Evolutionary conservation across 2,797 vertebrate genomes (phyloP), one percentile per base, ranked within the genome.

Genomic region (Semotilus atromaculatus): DNA sequence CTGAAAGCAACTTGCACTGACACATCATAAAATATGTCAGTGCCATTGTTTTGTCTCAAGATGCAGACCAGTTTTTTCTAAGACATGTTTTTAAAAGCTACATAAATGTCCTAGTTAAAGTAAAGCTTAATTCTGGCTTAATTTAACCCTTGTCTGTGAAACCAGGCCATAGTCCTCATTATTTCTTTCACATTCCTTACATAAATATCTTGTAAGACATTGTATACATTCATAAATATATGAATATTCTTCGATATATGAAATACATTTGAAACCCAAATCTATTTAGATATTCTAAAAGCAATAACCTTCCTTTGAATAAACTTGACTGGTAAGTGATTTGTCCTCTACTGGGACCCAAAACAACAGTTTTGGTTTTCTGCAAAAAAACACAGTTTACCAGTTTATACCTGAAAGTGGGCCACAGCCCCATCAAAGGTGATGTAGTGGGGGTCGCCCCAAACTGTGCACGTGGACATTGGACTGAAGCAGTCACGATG

Each of bases 401-500:
- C 14, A 9, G 0, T 80, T 62, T 4, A 48, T 60, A 81, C 88
- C 84, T 89, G 88, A 83, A 93, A 95, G 89, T 95, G 92, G 26
- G 91, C 89, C 51, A 96, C 0, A 0, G 93, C 91, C 6, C 95
- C 81, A 13, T 96, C 72, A 74, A 74, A 74, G 29, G 72, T 74
- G 40, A 79, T 21, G 55, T 45, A 79, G 26, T n/a, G 95, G 6
- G 81, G 81, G 10, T 83, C 81, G 7, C 81, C 81, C 60, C 60
- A 64, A 9, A 79, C 60, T 58, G 73, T 58, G 73, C 51, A 79
- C 0, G 91, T 94, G 78, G 92, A 91, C 89, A 75, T 66, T 62
- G 60, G 6, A 45, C 76, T 53, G 1, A 85, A 92, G 86, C 94
- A 95, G 43, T 91, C 92, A 70, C 86, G 88, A 1, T 0, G 64